phyloP scores from a whole-genome alignment of 2,797 vertebrate species.

The Pipistrellus pygmaeus region DNA sequence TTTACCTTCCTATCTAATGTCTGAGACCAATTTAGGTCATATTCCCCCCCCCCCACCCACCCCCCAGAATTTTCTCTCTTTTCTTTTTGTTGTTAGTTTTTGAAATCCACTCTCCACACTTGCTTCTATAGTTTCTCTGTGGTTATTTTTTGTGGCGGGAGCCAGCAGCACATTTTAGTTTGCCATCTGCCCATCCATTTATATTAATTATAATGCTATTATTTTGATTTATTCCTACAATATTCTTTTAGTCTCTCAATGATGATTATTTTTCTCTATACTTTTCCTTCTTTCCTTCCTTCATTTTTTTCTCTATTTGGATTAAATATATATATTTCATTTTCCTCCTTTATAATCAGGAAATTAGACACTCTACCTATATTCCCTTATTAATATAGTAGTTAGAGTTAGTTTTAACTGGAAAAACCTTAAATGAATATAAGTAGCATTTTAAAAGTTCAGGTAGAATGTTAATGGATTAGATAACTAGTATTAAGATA shows the following conservation, averaged over 20 bases:
- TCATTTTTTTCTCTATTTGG: background rate
- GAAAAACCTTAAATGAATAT: background rate
- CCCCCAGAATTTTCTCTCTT: background rate
- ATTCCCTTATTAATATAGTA: background rate
- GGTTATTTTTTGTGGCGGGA: background rate
- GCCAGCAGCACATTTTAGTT: background rate
- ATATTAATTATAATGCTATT: background rate
- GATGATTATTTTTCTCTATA: background rate
- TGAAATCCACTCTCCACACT: background rate
- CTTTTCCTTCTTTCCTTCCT: no score
- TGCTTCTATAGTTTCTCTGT: background rate
- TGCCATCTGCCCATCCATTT: background rate
- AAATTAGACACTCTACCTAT: constrained; percentile 2
- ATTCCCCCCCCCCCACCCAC: background rate
- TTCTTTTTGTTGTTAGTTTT: background rate
- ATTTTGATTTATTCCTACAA: background rate
- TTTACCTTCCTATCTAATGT: background rate
- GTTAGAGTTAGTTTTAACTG: background rate
- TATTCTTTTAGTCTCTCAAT: background rate
- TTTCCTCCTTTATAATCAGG: background rate
- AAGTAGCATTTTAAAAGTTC: background rate
- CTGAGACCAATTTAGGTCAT: background rate
- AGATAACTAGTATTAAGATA: background rate
- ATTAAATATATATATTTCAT: background rate
- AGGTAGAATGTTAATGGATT: background rate